Evolutionary conservation across 2,888 invertebrate genomes (phyloP).

Genomic region (Acanthosepion lycidas): DNA sequence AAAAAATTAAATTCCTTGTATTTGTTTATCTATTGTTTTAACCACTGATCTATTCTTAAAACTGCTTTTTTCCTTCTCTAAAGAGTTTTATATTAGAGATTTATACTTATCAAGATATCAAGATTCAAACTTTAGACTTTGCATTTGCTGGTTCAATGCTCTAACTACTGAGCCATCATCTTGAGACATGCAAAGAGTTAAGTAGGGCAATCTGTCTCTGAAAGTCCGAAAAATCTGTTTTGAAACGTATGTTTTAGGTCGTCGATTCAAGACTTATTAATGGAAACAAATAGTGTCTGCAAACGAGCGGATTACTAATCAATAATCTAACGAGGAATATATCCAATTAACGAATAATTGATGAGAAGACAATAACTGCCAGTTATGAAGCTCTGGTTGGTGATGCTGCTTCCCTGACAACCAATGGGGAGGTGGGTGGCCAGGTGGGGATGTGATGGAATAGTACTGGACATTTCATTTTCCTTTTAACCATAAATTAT

Average conservation of each 20-base stretch:
- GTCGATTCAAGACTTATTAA: constrained; percentile 33
- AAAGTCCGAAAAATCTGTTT: constrained; percentile 33
- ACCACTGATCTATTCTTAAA: not conserved
- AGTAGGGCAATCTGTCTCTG: constrained; percentile 21
- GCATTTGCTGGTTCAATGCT: not conserved
- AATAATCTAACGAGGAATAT: constrained; percentile 33
- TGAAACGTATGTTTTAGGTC: constrained; percentile 33
- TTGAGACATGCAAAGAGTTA: not conserved
- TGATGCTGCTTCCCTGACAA: constrained; percentile 14
- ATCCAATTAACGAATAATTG: constrained; percentile 33
- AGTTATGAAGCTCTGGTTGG: not conserved
- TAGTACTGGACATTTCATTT: constrained; percentile 20
- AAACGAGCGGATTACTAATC: constrained; percentile 12
- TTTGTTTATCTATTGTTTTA: not conserved
- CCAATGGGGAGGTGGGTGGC: not conserved
- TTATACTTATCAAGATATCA: not conserved
- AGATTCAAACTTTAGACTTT: not conserved
- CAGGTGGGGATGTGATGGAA: no score
- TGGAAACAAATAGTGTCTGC: constrained; percentile 15
- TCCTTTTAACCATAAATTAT: not conserved
- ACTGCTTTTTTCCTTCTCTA: not conserved
- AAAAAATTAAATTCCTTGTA: not conserved
- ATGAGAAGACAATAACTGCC: constrained; percentile 23
- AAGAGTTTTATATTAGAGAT: not conserved
- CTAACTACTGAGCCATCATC: not conserved